Evolutionary conservation across 2,113 vertebrate species (phyloP), one percentile per base, ranked within the genome.

Genomic region (Chaetorhynchus papuensis): DNA sequence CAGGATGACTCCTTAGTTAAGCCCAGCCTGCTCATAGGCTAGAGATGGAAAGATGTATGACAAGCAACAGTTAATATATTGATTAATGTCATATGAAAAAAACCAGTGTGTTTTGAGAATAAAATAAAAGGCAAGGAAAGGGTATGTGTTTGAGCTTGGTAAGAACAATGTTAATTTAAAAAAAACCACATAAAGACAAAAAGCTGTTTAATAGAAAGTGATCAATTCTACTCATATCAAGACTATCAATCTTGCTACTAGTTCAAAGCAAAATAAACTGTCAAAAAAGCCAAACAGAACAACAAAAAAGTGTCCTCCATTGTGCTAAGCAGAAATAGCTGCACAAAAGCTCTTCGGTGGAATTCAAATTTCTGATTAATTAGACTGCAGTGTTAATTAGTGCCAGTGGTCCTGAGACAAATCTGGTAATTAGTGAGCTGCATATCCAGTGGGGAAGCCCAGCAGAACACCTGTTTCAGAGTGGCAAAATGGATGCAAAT

Each of bases 381-480:
- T 96, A 96, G 90, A 70, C 92, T 90, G 94, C 72, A 83, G 45
- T 97, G 95, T 96, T 96, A 96, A 97, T 97, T 97, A 97, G 94
- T 92, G 89, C 66, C 72, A 90, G 87, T 78, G 87, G 96, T 94
- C 93, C 93, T 95, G 74, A 95, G 94, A 95, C 86, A 87, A 75
- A 90, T 92, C 65, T 50, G 45, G 54, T 96, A 89, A 94, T 97
- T 94, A 96, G 69, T 13, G 57, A 90, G 57, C 18, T 84, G 78
- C 33, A 35, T 50, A 82, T 87, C 76, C 83, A 79, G 60, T 79
- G 89, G 94, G 86, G 44, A 68, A 79, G 90, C 64, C 76, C 90
- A 87, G 93, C 90, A 77, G 54, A 93, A 91, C 83, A 84, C 86
- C 90, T 94, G 90, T 16, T 78, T 77, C 64, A 59, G 45, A 50